Base-by-base conservation (phyloP, 2,888 invertebrate species). In the Onchidella celtica region DNA sequence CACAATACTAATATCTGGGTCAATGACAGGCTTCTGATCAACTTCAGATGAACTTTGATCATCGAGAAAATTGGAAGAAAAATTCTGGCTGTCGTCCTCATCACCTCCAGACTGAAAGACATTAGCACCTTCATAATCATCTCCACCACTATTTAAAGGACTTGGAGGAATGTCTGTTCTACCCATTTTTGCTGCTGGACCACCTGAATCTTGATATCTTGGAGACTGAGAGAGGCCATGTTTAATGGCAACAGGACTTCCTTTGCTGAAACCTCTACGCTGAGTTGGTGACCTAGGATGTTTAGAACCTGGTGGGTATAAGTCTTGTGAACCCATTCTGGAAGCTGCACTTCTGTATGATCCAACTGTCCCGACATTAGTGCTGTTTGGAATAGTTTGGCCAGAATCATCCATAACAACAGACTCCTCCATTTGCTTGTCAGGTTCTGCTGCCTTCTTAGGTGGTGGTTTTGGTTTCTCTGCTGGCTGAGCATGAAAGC, bases 401-500 rank as follows among this genome's bases (percentile, higher is more conserved):
- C 78, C 78, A 4, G 84, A 70, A 11, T 84, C 84, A 17, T 80
- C 80, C 55, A 68, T 61, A 29, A 75, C 47, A 66, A 69, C 38
- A 3, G 76, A 47, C 9, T 66, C 73, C 17, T 82, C 80, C 57
- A 82, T 80, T 65, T 82, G 80, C 65, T 74, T 80, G 4, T 81
- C 68, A n/a, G 66, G 40, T 57, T 75, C 69, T 55, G 74, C 47
- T 63, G 80, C 57, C 63, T 82, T 82, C 32, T 81, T 78, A 9
- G 74, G 55, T 17, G 72, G 55, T 69, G 80, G 78, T 47, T 84
- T 80, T 6, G 73, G 74, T 63, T 84, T 84, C 24, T 78, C 73
- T 40, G 81, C 82, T 69, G 84, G 84, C 57, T 81, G 82, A 29
- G 85, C 85, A 82, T 83, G 85, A 77, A 85, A 85, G 47, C 85